Evolutionary conservation across 2,797 vertebrate species (phyloP), one percentile per base, ranked within the genome.

Genomic region (Gallinago stenura): DNA sequence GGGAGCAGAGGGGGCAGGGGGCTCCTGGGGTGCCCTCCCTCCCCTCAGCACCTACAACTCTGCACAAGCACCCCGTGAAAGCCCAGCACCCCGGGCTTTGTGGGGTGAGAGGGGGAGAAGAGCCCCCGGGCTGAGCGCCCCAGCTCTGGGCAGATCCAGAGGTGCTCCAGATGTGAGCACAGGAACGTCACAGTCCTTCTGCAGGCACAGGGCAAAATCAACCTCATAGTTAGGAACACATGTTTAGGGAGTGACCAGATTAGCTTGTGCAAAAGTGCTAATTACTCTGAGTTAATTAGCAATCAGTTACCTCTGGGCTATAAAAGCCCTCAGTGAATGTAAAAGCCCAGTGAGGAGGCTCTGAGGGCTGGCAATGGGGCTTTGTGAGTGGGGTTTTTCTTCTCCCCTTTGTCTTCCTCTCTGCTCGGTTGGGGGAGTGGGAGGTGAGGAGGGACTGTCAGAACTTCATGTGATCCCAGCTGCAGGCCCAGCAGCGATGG

Each of bases 261-360:
- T 35, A 73, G 33, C 10, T 62, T 85, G 22, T 43, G 46, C 69
- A 56, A 9, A 7, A 14, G 48, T 73, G 60, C 70, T 93, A 73
- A 79, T 76, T 58, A 90, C 83, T 37, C 30, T 20, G 73, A 48
- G 62, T 84, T 93, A 78, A 94, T 90, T 73, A 88, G 81, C 73
- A 57, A 70, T 64, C 48, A 22, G 62, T 31, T 62, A 54, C n/a
- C 57, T 54, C 28, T 4, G 7, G 80, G 66, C 75, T 76, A 25
- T 65, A 62, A 90, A 81, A 92, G 31, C 72, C 72, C 50, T 24
- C 10, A 15, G 64, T 10, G 83, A 43, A 22, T 9, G 1, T 8
- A 12, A 16, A 14, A 64, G 4, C 43, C 25, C 3, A 25, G 62
- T 10, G 61, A 6, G 78, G 46, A 35, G 28, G n/a, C 12, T 79